Conservation (phyloP, 1,140 invertebrate genomes). For the Sycophaga agraensis region DNA sequence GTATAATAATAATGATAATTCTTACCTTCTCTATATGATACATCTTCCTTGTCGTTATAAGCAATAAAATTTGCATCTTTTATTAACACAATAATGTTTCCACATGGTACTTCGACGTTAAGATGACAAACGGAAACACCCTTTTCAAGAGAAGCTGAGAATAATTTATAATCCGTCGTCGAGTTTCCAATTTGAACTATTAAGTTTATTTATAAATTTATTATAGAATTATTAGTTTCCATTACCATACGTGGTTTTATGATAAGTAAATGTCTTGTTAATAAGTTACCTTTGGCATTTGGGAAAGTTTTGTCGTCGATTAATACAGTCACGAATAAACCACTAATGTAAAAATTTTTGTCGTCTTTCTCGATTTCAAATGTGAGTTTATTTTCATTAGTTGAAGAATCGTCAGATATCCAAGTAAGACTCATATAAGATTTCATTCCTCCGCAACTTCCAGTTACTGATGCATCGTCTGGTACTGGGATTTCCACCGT, state of each 20-base stretch:
- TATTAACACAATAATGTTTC: conserved; percentile 14
- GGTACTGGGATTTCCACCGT: conserved; percentile 26
- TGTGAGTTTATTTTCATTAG: neutral
- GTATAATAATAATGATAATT: too few relatives aligned
- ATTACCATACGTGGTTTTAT: too few relatives aligned
- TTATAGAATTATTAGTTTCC: too few relatives aligned
- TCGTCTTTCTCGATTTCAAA: conserved; percentile 28
- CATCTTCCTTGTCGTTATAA: conserved; percentile 19
- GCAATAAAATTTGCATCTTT: conserved; percentile 29
- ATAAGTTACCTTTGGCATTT: conserved; percentile 20
- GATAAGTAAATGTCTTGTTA: too few relatives aligned
- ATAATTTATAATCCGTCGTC: conserved; percentile 12
- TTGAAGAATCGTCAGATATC: neutral
- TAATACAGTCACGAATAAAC: neutral
- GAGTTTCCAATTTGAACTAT: conserved; percentile 10
- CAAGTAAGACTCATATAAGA: conserved; percentile 29
- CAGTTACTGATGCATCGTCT: conserved; percentile 13
- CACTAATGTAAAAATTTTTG: conserved; percentile 6
- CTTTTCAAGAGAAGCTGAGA: conserved; percentile 4
- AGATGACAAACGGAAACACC: conserved; percentile 27
- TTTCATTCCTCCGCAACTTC: conserved; percentile 25
- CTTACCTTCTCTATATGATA: conserved; percentile 24
- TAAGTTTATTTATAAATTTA: too few relatives aligned
- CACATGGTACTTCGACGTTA: neutral
- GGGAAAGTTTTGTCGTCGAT: conserved; percentile 22